Evolutionary conservation across 1,140 invertebrate species (phyloP), one percentile per base, ranked within the genome.

Genomic region (Triops longicaudatus): DNA sequence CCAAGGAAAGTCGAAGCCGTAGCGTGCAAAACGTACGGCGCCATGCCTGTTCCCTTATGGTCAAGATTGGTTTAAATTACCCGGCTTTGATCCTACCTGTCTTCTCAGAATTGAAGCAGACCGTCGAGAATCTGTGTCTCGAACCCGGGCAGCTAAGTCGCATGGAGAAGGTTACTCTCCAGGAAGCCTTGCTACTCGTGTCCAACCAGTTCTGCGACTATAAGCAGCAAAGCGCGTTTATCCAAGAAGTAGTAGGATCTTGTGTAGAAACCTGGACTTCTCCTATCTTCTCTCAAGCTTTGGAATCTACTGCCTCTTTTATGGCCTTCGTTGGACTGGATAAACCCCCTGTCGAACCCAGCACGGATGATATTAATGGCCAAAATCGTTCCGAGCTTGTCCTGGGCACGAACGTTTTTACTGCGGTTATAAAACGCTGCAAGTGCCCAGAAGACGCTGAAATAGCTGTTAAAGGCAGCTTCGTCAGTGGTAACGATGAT

Each of bases 141-240:
- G 88, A 89, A 28, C 72, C 63, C 7, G 63, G 63, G 73, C 89
- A 90, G 80, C 85, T 96, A n/a, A 92, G 90, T 73, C 91, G 91
- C 77, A 89, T 96, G 86, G 93, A 96, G 84, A 91, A 91, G 80
- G 90, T 92, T 27, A 91, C 92, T 0, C 83, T 96, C 4, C 83
- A 89, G 82, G 93, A 94, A 83, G 91, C 92, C 0, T 82, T 94
- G 17, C 82, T 95, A 3, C 84, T 94, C 1, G 92, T 92, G 80
- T 95, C 93, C 26, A 97, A 96, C 86, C 91, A 95, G 81, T 94
- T 94, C 81, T 90, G 92, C 82, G 92, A 96, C 84, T 96, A 93
- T 82, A 91, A 94, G 78, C 88, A 92, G 3, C 94, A 97, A 82
- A 90, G 90, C 27, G 85, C 87, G 26, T 94, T 95, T 79, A 90